phyloP scores from a whole-genome alignment of 2,113 vertebrate genomes.

The Malurus cyaneus region DNA sequence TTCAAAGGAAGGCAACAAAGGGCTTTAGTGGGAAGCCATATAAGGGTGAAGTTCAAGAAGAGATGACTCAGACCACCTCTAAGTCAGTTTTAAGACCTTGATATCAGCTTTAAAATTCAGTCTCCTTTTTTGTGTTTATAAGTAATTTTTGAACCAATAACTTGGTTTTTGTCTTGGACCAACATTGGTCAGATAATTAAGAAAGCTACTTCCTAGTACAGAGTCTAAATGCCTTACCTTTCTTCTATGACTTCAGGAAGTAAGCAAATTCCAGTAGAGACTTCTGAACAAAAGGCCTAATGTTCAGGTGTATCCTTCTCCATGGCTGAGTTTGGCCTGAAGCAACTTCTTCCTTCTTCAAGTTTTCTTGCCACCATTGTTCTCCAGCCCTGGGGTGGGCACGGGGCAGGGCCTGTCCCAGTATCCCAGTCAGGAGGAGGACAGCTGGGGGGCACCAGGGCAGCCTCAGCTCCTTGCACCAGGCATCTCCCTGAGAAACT shows the following conservation, averaged over 20 bases:
- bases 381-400: neutral
- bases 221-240: neutral
- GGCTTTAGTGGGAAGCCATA: neutral
- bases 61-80: neutral
- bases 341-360: neutral
- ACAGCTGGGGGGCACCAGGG: neutral
- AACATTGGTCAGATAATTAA: neutral
- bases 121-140: neutral
- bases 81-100: neutral
- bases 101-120: neutral
- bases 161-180: neutral
- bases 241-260: neutral
- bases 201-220: neutral
- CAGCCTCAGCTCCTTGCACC: neutral
- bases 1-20: neutral
- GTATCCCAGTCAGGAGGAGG: neutral
- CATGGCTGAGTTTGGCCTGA: neutral
- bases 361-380: neutral
- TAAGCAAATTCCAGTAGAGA: neutral
- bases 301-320: neutral
- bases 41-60: neutral
- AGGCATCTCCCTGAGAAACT: neutral
- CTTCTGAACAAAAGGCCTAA: neutral
- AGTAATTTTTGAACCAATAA: neutral
- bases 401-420: neutral